Percentiles rank a stretch among this genome's conserved stretches.
Conservation (phyloP, 92 coral and sea anemone species). For the Phenganax subtilis region DNA sequence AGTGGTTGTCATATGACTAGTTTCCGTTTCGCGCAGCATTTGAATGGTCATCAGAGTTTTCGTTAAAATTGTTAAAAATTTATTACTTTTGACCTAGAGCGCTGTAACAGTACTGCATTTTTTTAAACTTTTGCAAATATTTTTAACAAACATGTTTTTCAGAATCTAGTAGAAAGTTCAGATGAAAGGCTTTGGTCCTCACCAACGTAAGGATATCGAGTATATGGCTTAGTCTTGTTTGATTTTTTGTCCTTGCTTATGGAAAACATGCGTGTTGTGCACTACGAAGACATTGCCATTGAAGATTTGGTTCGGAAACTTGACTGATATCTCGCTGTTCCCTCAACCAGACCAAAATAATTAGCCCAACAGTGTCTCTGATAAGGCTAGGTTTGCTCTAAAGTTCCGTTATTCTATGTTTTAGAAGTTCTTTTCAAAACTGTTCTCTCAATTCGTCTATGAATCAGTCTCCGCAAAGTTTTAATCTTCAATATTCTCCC, state of each 20-base stretch:
- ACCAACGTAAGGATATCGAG: conserved; percentile 36
- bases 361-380: neutral
- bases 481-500: conserved; percentile 12
- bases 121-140: too few species aligned
- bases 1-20: too few species aligned
- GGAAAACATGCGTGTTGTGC: too few species aligned
- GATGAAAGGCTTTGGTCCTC: conserved; percentile 52
- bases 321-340: too few species aligned
- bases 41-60: neutral
- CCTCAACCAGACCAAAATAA: neutral
- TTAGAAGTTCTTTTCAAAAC: conserved; percentile 29
- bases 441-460: conserved; percentile 33
- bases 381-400: neutral
- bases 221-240: neutral
- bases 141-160: neutral
- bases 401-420: neutral
- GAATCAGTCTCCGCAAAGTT: conserved; percentile 20
- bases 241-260: neutral
- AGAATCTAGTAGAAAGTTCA: conserved; percentile 47
- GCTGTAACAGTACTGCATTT: too few species aligned
- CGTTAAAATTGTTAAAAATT: neutral
- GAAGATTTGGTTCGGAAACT: too few species aligned
- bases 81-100: too few species aligned
- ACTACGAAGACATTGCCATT: too few species aligned
- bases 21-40: too few species aligned